These are phyloP conservation scores for Trichonephila clavata DNA, from an alignment of 1,140 invertebrate genomes.

Conservation along the genomic window DNA sequence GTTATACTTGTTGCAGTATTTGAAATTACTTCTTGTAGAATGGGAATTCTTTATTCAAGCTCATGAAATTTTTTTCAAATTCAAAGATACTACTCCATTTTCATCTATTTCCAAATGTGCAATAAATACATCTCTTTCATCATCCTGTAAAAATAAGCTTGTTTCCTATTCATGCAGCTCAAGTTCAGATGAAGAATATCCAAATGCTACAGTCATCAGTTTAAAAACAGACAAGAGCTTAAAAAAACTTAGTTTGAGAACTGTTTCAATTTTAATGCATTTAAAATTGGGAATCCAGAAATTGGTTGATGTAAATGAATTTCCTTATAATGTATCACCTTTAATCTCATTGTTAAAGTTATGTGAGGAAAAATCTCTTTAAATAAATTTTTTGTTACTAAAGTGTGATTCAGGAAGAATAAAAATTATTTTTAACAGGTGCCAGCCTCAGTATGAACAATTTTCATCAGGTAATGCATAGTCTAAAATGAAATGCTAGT, in stretches of 20 bases:
- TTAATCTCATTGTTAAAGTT: background rate
- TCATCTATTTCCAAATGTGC: background rate
- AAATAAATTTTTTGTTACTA: background rate
- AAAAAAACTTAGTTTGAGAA: background rate
- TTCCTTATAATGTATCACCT: slow-evolving; percentile 49
- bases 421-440: too few species aligned
- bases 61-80: background rate
- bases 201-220: too few species aligned
- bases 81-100: too few species aligned
- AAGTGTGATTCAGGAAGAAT: background rate
- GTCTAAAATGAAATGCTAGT: too few species aligned
- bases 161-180: slow-evolving; percentile 38
- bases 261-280: slow-evolving; percentile 12
- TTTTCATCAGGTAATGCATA: too few species aligned
- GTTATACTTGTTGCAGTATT: background rate
- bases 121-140: too few species aligned
- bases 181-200: slow-evolving; percentile 29
- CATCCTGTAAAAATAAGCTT: background rate
- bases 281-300: slow-evolving; percentile 11
- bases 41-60: background rate
- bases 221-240: background rate
- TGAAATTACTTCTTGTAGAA: background rate
- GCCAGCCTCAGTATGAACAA: too few species aligned
- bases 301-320: slow-evolving; percentile 35
- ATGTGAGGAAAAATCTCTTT: background rate